Evolutionary conservation across 2,797 vertebrate genomes (phyloP), one percentile per base, ranked within the genome.

Genomic region (Hemitrygon akajei): DNA sequence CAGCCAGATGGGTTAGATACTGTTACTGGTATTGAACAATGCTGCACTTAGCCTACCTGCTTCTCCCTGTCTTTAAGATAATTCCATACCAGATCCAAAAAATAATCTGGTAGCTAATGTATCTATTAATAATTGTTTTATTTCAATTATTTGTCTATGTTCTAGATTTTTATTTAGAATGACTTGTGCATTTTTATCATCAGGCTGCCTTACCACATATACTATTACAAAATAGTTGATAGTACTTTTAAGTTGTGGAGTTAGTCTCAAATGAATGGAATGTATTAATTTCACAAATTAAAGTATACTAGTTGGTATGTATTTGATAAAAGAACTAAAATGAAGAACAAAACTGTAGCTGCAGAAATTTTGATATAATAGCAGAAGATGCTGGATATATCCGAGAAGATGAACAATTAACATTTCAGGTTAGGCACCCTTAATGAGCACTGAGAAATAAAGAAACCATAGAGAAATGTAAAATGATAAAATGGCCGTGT

Each of bases 21-120:
- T 37, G 34, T 34, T 37, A 69, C 63, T 69, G 86, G 47, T 69
- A 89, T 16, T 69, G 60, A 89, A 89, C 60, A 89, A 69, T 69
- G 63, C 63, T 89, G 63, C 63, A 69, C 12, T 89, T 89, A 89
- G 34, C 63, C 86, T 89, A 18, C n/a, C 16, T 89, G 86, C 86
- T 34, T 89, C 86, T 66, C 30, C 86, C 63, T 89, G 11, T 37
- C n/a, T 87, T 87, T 66, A 86, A 60, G 82, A 86, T 86, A 12
- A 89, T 34, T 2, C 6, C 86, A 89, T 69, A 40, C 86, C 69
- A 63, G 86, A 89, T 22, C 86, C 60, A 89, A n/a, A 89, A 89
- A 69, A 69, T 89, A 89, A 89, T 66, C 86, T 89, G 84, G n/a
- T 89, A 89, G 37, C n/a, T 89, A 18, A 37, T 3, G 60, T 89